A percentile compares a stretch with the other conserved stretches of the same genome.
Evolutionary conservation across 2,888 invertebrate genomes (phyloP).

Genomic region (Volucella zonaria): DNA sequence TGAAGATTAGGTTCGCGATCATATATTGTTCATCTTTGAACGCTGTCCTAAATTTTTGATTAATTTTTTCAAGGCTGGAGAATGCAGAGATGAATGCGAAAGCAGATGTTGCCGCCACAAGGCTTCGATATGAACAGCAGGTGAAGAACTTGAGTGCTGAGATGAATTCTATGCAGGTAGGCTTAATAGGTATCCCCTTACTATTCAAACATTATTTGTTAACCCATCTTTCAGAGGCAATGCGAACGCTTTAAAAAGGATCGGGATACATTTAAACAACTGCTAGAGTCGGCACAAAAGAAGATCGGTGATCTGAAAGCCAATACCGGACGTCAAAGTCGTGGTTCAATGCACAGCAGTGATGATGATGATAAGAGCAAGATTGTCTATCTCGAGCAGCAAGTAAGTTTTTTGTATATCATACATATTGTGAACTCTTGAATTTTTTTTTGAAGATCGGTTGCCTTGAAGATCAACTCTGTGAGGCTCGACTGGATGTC

Average conservation of each 20-base stretch:
- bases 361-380: constrained; percentile 89
- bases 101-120: constrained; percentile 90
- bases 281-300: constrained; percentile 94
- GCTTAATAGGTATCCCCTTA: neutral
- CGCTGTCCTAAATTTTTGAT: neutral
- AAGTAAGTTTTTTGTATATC: constrained; percentile 82
- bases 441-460: constrained; percentile 83
- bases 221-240: constrained; percentile 78
- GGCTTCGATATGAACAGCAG: constrained; percentile 93
- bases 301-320: constrained; percentile 90
- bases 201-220: neutral
- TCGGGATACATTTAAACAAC: constrained; percentile 93
- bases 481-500: constrained; percentile 91
- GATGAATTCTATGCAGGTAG: constrained; percentile 90
- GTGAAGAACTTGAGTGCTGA: constrained; percentile 92
- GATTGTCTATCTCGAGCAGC: constrained; percentile 90
- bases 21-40: constrained; percentile 74
- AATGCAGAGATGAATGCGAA: constrained; percentile 89
- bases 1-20: constrained; percentile 85
- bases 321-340: constrained; percentile 84
- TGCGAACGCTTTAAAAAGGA: constrained; percentile 90
- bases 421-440: neutral
- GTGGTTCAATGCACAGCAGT: constrained; percentile 87
- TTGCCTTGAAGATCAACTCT: constrained; percentile 93
- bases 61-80: constrained; percentile 82